Conservation (phyloP, 1,140 invertebrate genomes). For the Lepidurus arcticus region DNA sequence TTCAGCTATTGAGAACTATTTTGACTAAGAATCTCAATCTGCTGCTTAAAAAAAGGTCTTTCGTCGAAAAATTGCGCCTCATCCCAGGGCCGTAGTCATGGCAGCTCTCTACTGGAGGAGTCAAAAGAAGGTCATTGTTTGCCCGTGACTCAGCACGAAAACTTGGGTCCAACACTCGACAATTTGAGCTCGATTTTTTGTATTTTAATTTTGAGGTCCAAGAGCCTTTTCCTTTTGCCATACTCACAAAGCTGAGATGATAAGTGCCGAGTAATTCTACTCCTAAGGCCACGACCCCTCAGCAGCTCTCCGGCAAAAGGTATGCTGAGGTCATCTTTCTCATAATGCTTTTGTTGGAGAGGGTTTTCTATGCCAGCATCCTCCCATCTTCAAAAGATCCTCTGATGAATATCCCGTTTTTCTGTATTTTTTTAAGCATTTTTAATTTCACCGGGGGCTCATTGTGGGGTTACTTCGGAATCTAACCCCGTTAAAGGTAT, state of each 20-base stretch:
- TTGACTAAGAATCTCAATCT: not conserved
- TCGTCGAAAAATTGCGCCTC: not conserved
- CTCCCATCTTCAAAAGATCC: not conserved
- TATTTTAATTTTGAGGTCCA: not conserved
- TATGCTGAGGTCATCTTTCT: constrained; percentile 11
- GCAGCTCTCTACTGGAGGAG: not conserved
- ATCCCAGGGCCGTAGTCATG: constrained; percentile 2
- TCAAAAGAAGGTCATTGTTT: constrained; percentile 3
- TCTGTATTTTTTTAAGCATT: too few relatives aligned
- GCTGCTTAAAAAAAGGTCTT: not conserved
- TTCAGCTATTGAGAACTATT: too few relatives aligned
- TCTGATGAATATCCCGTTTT: not conserved
- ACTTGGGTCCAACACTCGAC: constrained; percentile 10
- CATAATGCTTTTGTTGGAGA: not conserved
- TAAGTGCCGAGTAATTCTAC: constrained; percentile 10
- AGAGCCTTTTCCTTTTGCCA: not conserved
- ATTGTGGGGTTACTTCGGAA: too few relatives aligned
- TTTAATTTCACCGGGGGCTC: too few relatives aligned
- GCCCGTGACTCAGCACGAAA: not conserved
- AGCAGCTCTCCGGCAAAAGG: not conserved
- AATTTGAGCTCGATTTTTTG: not conserved
- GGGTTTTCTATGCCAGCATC: not conserved
- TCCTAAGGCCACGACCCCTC: constrained; percentile 11
- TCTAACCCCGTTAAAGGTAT: too few relatives aligned
- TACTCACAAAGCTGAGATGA: not conserved